phyloP scores from a whole-genome alignment of 2,888 invertebrate genomes.

The Strigamia maritima region DNA sequence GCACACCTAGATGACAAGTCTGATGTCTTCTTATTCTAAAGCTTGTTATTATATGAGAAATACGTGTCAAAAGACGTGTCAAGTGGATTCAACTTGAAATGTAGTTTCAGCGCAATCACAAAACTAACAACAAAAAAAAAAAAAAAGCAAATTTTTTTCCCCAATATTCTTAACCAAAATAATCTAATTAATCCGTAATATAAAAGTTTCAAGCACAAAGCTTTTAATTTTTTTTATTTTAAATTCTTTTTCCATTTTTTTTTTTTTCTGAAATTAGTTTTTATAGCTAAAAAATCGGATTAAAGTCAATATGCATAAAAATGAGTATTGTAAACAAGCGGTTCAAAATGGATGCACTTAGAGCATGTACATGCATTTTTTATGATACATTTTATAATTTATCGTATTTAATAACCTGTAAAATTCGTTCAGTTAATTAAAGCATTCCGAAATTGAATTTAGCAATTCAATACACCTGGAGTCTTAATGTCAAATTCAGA shows the following conservation, averaged over 20 bases:
- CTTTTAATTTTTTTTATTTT: background rate
- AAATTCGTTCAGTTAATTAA: too few relatives aligned
- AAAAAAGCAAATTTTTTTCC: background rate
- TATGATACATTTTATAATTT: background rate
- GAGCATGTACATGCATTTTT: background rate
- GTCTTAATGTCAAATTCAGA: too few relatives aligned
- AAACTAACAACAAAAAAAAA: background rate
- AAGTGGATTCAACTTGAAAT: background rate
- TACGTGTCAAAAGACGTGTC: background rate
- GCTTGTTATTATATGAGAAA: constrained; percentile 1
- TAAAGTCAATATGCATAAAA: background rate
- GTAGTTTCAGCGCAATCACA: background rate
- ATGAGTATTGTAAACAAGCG: background rate
- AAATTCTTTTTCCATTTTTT: background rate
- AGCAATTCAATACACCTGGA: too few relatives aligned
- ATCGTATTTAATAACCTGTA: background rate
- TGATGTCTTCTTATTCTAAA: background rate
- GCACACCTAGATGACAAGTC: constrained; percentile 11
- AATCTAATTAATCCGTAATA: too few relatives aligned
- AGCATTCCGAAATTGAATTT: too few relatives aligned
- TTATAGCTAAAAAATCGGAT: background rate
- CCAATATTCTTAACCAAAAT: too few relatives aligned
- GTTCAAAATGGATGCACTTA: background rate
- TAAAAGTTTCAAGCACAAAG: too few relatives aligned
- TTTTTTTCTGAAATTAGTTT: background rate